Evolutionary conservation across 2,797 vertebrate genomes (phyloP).

Genomic region (Margarornis squamiger): DNA sequence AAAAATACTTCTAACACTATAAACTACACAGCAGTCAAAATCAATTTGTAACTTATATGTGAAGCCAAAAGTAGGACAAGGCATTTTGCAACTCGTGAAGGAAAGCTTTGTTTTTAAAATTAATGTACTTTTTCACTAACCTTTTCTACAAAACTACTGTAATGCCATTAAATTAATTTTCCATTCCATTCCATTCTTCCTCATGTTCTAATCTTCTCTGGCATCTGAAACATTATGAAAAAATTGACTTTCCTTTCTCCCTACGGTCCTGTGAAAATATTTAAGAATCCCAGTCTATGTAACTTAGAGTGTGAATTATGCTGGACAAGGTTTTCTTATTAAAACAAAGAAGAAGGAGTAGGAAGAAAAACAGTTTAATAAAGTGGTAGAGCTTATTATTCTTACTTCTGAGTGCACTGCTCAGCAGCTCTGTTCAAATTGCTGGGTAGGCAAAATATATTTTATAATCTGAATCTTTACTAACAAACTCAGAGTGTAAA

Average conservation of each 20-base stretch:
- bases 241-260: not conserved
- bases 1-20: not conserved
- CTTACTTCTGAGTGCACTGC: not conserved
- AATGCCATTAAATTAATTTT: conserved; percentile 33
- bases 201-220: conserved; percentile 16
- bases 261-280: not conserved
- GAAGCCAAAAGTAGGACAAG: not conserved
- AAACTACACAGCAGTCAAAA: not conserved
- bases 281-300: not conserved
- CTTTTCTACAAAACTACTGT: not conserved
- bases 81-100: not conserved
- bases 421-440: not conserved
- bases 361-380: not conserved
- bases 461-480: not conserved
- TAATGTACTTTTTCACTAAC: not conserved
- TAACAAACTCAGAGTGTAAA: not conserved
- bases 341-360: not conserved
- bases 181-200: conserved; percentile 2
- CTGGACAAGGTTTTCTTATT: not conserved
- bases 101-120: not conserved
- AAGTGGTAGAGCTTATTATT: not conserved
- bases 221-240: not conserved
- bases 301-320: not conserved
- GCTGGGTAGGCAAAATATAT: not conserved
- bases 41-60: not conserved